Conservation (phyloP, 2,797 vertebrate genomes). For the Lithobates pipiens region DNA sequence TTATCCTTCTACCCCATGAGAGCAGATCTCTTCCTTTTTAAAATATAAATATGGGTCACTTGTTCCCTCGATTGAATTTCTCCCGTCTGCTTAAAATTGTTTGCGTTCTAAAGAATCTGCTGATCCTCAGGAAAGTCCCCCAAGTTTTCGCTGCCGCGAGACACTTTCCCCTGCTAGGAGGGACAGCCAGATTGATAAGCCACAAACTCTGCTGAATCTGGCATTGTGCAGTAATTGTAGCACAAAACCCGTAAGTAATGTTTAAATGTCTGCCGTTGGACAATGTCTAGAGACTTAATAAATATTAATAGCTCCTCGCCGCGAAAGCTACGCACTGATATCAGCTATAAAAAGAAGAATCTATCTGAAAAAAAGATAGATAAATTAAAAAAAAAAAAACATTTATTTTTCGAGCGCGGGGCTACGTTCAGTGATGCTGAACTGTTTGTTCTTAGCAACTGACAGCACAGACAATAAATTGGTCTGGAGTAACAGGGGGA, state of each 20-base stretch:
- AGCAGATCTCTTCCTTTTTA: too few species aligned
- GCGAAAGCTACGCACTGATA: conserved; percentile 22
- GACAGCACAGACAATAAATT: conserved; percentile 61
- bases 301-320: conserved; percentile 53
- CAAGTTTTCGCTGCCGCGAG: conserved; percentile 18
- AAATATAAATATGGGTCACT: neutral
- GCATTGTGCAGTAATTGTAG: conserved; percentile 3
- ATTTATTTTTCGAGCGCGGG: conserved; percentile 31
- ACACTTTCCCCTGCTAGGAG: conserved; percentile 23
- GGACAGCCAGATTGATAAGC: conserved; percentile 35
- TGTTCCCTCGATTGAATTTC: conserved; percentile 18
- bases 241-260: conserved; percentile 44
- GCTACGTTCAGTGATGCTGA: conserved; percentile 43
- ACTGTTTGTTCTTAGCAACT: conserved; percentile 43
- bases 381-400: neutral
- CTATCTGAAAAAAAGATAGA: conserved; percentile 38
- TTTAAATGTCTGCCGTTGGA: conserved; percentile 39
- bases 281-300: conserved; percentile 42
- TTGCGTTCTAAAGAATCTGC: conserved; percentile 37
- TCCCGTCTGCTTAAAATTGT: conserved; percentile 21
- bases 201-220: conserved; percentile 16
- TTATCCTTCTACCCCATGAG: too few species aligned
- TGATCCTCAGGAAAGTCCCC: conserved; percentile 33
- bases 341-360: conserved; percentile 43
- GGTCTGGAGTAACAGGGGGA: conserved; percentile 41